Conservation (phyloP, 1,140 invertebrate species). For the Lucilia cuprina region DNA sequence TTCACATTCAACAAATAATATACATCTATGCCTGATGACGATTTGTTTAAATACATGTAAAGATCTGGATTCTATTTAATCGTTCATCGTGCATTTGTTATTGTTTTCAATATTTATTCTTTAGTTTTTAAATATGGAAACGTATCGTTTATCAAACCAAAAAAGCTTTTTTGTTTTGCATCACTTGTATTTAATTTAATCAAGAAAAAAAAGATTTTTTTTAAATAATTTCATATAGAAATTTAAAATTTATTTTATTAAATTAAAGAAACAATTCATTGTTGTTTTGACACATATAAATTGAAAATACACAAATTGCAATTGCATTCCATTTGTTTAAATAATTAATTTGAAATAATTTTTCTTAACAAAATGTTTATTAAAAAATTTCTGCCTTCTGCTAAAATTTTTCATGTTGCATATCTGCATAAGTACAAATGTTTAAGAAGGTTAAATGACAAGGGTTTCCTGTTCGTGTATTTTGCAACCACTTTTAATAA, state of each 20-base stretch:
- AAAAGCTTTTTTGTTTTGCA: slow-evolving; percentile 6
- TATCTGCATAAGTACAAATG: too few relatives aligned
- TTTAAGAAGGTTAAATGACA: slow-evolving; percentile 5
- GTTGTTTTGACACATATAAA: not conserved
- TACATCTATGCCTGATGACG: not conserved
- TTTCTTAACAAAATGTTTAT: not conserved
- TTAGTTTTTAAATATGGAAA: not conserved
- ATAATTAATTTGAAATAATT: not conserved
- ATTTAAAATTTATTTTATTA: not conserved
- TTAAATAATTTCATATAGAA: not conserved
- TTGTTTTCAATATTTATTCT: not conserved
- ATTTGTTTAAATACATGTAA: not conserved
- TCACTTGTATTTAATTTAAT: not conserved
- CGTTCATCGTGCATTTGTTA: not conserved
- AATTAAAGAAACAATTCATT: not conserved
- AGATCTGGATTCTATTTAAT: not conserved
- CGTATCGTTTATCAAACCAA: not conserved
- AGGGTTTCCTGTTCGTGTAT: slow-evolving; percentile 10
- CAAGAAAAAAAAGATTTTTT: not conserved
- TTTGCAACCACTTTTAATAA: slow-evolving; percentile 11
- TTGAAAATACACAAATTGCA: too few relatives aligned
- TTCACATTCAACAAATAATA: too few relatives aligned
- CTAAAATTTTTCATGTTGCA: not conserved
- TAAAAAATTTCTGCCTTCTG: not conserved
- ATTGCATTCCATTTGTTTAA: too few relatives aligned